Base-by-base conservation (phyloP, 2,797 vertebrate genomes). In the Nothura maculosa region DNA sequence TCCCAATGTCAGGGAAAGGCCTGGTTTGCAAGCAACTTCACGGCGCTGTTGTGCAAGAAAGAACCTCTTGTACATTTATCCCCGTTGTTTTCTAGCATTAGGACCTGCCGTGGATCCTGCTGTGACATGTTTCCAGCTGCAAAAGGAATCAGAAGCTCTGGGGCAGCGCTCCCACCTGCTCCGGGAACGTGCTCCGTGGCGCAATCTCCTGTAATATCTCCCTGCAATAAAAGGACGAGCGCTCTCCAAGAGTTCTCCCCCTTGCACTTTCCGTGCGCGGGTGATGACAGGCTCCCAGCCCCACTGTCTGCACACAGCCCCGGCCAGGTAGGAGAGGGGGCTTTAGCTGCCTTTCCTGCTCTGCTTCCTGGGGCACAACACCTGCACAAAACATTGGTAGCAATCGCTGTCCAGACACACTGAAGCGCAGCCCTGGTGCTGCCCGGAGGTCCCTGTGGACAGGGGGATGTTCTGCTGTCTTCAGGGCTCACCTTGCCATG, bases 81-180 rank as follows among this genome's bases (percentile, higher is more conserved):
- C 89, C 81, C 83, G 85, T 82, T 90, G 92, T 93, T 96, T 97
- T 89, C 92, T 83, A 93, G 89, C 90, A 81, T 58, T 84, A 93
- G 81, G 92, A 93, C 80, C 91, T 96, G 93, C 79, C 92, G 66
- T 91, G 83, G 75, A 79, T 96, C 95, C 93, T 90, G 96, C 95
- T 93, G 94, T 96, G 94, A 96, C 94, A 96, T 66, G 94, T 86
- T 96, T 96, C 95, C 96, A 97, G 96, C 94, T 97, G 97, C 93
- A 95, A 97, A 97, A 97, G 32, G 95, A 95, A 97, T 97, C 96
- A 96, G 95, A 94, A 95, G 92, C 89, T 96, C 94, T 94, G 93
- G 92, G 77, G 72, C 87, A 92, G 93, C 94, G 87, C 89, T 95
- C 95, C 89, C 95, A 95, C 91, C 91, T 86, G 90, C 85, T 86